Evolutionary conservation across 1,140 invertebrate genomes (phyloP).

Genomic region (Octopus sinensis): DNA sequence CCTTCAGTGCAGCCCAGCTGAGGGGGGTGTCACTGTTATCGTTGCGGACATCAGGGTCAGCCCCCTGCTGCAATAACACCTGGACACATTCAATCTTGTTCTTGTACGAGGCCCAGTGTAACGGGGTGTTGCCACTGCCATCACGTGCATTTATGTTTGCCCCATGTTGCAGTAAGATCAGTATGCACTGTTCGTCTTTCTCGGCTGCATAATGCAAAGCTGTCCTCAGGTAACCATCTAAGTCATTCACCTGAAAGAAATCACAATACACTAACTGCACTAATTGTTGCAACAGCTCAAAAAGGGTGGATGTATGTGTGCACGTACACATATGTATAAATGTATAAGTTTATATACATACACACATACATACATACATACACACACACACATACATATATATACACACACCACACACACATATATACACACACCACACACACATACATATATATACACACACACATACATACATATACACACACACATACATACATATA

Average conservation of each 20-base stretch:
- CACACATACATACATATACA: no score
- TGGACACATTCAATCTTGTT: conserved; percentile 50
- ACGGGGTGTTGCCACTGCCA: conserved; percentile 45
- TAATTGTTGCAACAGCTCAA: no score
- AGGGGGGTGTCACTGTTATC: conserved; percentile 53
- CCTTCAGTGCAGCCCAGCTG: conserved; percentile 85
- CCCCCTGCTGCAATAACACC: conserved; percentile 56
- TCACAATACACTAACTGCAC: no score
- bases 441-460: no score
- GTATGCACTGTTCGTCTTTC: conserved; percentile 35
- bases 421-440: no score
- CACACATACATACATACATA: no score
- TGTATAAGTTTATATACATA: no score
- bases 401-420: no score
- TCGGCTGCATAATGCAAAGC: conserved; percentile 55
- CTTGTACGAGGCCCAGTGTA: conserved; percentile 55
- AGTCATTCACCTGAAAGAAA: conserved; percentile 43
- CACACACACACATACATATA: no score
- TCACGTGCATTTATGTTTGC: conserved; percentile 45
- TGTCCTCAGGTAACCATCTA: conserved; percentile 50
- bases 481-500: no score
- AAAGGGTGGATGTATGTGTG: no score
- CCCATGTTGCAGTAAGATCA: conserved; percentile 44
- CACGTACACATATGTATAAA: no score
- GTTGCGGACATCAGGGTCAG: conserved; percentile 57